phyloP scores from a whole-genome alignment of 2,888 invertebrate species.

The Acrocyrtus sp. region DNA sequence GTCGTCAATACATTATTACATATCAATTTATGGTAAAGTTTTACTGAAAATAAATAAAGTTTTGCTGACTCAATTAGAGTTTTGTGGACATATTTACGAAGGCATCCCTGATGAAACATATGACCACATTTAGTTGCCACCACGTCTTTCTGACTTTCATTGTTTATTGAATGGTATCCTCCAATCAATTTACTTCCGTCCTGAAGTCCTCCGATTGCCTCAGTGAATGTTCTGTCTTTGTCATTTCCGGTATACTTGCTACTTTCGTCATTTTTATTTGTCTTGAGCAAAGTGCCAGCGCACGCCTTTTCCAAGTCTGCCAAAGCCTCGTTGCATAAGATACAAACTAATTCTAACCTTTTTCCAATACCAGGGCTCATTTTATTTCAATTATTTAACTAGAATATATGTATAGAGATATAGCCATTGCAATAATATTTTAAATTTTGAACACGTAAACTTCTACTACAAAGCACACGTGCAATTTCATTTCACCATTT shows the following conservation, averaged over 20 bases:
- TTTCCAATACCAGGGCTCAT: slow-evolving; percentile 1
- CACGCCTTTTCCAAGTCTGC: slow-evolving; percentile 26
- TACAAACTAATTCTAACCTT: slow-evolving; percentile 31
- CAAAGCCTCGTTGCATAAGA: slow-evolving; percentile 21
- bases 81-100: slow-evolving; percentile 34
- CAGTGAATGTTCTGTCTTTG: no score
- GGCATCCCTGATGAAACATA: slow-evolving; percentile 49
- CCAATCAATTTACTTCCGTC: no score
- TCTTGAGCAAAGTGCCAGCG: no score
- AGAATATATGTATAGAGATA: no score
- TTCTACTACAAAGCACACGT: no score
- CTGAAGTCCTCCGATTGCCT: no score
- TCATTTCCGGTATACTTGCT: no score
- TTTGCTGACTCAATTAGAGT: slow-evolving; percentile 30
- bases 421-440: no score
- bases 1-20: background rate
- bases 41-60: background rate
- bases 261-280: background rate
- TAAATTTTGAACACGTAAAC: no score
- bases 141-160: slow-evolving; percentile 27
- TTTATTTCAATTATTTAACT: no score
- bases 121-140: slow-evolving; percentile 54
- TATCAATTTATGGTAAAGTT: background rate
- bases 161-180: slow-evolving; percentile 9
- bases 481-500: no score